A percentile compares a stretch with the other conserved stretches of the same genome.
These are phyloP conservation scores for Pheosia gnoma DNA, from an alignment of 2,888 invertebrate genomes.

Conservation along the genomic window DNA sequence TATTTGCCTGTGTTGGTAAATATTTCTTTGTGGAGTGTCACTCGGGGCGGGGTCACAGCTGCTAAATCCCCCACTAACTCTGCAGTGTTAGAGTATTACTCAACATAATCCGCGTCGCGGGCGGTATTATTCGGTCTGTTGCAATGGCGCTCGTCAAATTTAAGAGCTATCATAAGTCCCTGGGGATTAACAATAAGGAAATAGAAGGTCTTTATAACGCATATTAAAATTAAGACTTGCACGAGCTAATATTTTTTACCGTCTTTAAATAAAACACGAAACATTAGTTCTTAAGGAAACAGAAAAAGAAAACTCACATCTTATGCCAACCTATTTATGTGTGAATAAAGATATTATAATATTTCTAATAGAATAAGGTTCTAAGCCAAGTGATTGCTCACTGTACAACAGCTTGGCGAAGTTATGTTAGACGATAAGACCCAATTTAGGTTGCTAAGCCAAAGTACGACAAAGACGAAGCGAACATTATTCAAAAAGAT, in stretches of 20 bases:
- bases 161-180: slow-evolving; percentile 22
- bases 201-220: neutral
- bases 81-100: slow-evolving; percentile 38
- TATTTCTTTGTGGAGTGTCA: slow-evolving; percentile 22
- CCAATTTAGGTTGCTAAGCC: neutral
- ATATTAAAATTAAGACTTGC: neutral
- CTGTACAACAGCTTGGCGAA: no score
- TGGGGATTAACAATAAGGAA: slow-evolving; percentile 10
- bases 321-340: no score
- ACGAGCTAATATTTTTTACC: neutral
- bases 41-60: slow-evolving; percentile 22
- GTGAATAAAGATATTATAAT: no score
- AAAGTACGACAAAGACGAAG: slow-evolving; percentile 1
- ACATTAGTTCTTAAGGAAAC: no score
- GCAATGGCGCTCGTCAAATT: slow-evolving; percentile 25
- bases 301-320: no score
- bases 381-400: no score
- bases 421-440: no score
- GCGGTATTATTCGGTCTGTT: slow-evolving; percentile 34
- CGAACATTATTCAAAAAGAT: slow-evolving; percentile 32
- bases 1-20: slow-evolving; percentile 11
- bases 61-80: slow-evolving; percentile 30
- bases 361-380: no score
- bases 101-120: slow-evolving; percentile 32
- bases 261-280: no score